These are phyloP conservation scores for Procambarus virginalis DNA, from an alignment of 1,140 invertebrate species.

Conservation along the genomic window DNA sequence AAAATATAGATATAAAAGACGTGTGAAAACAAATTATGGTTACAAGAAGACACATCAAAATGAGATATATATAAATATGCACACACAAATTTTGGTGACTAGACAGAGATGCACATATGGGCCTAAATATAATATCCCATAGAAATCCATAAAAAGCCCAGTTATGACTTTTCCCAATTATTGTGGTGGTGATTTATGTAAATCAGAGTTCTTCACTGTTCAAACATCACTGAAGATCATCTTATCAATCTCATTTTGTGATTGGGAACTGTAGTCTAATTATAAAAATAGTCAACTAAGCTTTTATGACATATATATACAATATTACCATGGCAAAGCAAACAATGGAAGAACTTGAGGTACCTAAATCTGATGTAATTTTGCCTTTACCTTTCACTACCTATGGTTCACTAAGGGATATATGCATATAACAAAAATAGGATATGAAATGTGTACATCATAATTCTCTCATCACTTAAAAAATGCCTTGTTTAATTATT, in stretches of 20 bases:
- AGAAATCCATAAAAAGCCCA: not conserved
- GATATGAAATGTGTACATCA: constrained; percentile 11
- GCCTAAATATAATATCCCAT: constrained; percentile 6
- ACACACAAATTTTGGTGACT: constrained; percentile 47
- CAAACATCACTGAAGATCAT: not conserved
- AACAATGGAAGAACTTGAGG: constrained; percentile 24
- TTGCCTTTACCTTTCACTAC: not conserved
- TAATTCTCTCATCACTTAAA: constrained; percentile 6
- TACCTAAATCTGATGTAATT: constrained; percentile 5
- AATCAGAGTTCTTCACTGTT: constrained; percentile 30
- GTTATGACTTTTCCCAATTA: not conserved
- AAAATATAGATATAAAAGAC: constrained; percentile 40
- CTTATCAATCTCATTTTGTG: not conserved
- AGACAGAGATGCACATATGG: constrained; percentile 46
- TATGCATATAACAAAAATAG: not conserved
- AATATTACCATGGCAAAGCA: not conserved
- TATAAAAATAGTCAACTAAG: constrained; percentile 30
- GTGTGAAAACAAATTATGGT: constrained; percentile 36
- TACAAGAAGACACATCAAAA: constrained; percentile 30
- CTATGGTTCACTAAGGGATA: constrained; percentile 1
- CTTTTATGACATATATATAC: constrained; percentile 40
- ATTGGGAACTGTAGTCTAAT: constrained; percentile 32
- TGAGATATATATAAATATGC: constrained; percentile 30
- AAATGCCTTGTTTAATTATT: not conserved
- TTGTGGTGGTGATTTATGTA: not conserved